Base-by-base conservation (phyloP, 2,797 vertebrate genomes). In the Phataginus tricuspis region DNA sequence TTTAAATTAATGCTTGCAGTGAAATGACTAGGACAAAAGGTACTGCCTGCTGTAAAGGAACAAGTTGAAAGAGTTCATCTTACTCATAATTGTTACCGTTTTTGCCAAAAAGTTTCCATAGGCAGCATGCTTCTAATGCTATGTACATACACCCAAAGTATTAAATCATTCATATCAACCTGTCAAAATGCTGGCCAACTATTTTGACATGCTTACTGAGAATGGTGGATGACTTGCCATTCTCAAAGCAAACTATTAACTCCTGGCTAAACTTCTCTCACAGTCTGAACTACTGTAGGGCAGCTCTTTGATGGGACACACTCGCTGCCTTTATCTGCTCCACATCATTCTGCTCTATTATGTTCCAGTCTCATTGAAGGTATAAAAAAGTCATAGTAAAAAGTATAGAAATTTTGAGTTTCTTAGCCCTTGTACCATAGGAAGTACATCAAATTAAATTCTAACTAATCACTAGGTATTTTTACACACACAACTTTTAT, bases 51-150 rank as follows among this genome's bases (percentile, higher is more conserved):
- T 93, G 18, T 69, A 68, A 93, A 83, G 78, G n/a, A 68, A 49
- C 42, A 78, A 86, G 34, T 71, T 79, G 75, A 49, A 96, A 79
- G 79, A 91, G 61, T 66, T 92, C 19, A 90, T 63, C 51, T 90
- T 87, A 63, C 42, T 94, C 75, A 61, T 25, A 71, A 29, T 5
- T 83, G 39, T 51, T 51, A 91, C 9, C 25, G 80, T 97, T 11
- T 97, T 97, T 96, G 91, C 83, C 94, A 97, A 97, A 98, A 95
- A 91, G 80, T 97, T 98, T 98, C 66, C 82, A 83, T 13, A 37
- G 95, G 96, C 91, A 90, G 97, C 94, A 75, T 97, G 96, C 91
- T 97, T 98, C 34, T 92, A 97, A 96, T 96, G 89, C 89, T 89
- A 93, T 88, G 25, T 89, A 68, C 49, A 93, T 69, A 89, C 16